Base-by-base conservation (phyloP, 2,113 vertebrate genomes). In the Xyrauchen texanus region DNA sequence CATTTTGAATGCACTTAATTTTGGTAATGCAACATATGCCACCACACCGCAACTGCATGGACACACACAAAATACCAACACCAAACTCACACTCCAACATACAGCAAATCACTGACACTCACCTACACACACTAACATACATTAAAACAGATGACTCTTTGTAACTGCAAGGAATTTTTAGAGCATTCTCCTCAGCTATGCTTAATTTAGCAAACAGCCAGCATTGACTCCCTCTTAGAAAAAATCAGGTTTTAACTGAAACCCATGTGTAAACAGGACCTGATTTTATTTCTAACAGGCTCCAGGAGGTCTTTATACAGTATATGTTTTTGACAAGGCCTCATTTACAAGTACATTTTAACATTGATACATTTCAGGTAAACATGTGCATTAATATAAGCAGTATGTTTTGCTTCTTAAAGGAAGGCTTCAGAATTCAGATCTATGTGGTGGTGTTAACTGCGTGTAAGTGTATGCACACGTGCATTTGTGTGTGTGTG, bases 391-490 rank as follows among this genome's bases (percentile, higher is more conserved):
- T 47, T 58, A 13, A 58, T 6, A 15, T 6, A 47, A 46, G 12
- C 58, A n/a, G 60, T 34, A 58, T 63, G 46, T 21, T 75, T 6
- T 42, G 46, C 34, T 51, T 63, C 7, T 75, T 13, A 63, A 63
- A 75, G 16, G 7, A 11, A 63, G 8, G 60, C 46, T 52, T 75
- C 5, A 51, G 4, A 51, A 52, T 42, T 42, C 47, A 9, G 62
- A 8, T 55, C 34, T 66, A 53, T 5, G 15, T 13, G 46, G 46
- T 13, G 58, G 45, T 42, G 3, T 52, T n/a, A 13, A 63, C n/a
- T 68, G 9, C 66, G 67, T 81, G 51, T 34, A 34, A 34, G 21
- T 34, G 16, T 47, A 70, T 58, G 47, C 4, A 47, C 44, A 63
- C 34, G 47, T 62, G 51, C 34, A 15, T 47, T 12, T 53, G 58